Percentiles rank a stretch among this genome's conserved stretches.
Evolutionary conservation across 2,888 invertebrate species (phyloP).

Genomic region (Cenopis cana): DNA sequence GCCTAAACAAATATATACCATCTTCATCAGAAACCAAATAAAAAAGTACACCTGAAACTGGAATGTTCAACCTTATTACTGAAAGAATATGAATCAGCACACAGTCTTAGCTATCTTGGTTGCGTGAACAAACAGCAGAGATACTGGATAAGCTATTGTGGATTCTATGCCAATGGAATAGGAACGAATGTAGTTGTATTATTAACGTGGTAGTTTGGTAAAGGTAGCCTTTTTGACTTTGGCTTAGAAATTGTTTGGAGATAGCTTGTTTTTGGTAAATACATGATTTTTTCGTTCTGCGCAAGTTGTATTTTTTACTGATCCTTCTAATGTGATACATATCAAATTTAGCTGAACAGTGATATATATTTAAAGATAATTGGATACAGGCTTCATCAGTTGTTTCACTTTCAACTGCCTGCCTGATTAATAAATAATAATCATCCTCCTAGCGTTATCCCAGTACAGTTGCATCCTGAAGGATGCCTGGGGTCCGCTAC

Average conservation of each 20-base stretch:
- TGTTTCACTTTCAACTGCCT: too few relatives aligned
- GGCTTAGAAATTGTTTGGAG: not conserved
- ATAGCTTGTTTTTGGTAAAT: not conserved
- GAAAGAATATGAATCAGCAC: not conserved
- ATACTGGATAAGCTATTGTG: not conserved
- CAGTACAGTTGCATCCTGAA: too few relatives aligned
- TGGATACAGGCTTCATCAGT: too few relatives aligned
- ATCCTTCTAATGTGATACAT: too few relatives aligned
- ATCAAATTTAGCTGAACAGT: too few relatives aligned
- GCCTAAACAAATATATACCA: conserved; percentile 5
- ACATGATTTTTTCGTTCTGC: not conserved
- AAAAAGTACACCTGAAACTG: not conserved
- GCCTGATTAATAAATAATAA: too few relatives aligned
- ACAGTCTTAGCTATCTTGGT: not conserved
- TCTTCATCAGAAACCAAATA: not conserved
- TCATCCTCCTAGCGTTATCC: too few relatives aligned
- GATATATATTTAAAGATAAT: too few relatives aligned
- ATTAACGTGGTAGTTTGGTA: not conserved
- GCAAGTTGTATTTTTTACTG: too few relatives aligned
- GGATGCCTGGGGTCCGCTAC: too few relatives aligned
- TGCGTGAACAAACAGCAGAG: not conserved
- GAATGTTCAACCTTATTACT: not conserved
- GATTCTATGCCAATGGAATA: not conserved
- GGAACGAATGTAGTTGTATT: not conserved
- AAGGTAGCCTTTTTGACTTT: not conserved